Base-by-base conservation (phyloP, 2,113 vertebrate species). In the Siniperca chuatsi region DNA sequence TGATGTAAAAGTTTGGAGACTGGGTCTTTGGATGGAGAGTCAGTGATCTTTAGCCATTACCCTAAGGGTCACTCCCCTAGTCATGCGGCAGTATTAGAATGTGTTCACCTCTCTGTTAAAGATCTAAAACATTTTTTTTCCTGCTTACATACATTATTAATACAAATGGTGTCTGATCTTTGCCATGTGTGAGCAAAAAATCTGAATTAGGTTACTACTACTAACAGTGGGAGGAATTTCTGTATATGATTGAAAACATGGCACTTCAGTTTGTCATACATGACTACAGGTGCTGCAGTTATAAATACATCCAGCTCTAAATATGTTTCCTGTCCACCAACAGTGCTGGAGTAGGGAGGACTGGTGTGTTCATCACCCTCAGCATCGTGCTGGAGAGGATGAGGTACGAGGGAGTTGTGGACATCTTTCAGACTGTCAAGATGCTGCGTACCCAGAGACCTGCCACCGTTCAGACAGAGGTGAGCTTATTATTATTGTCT, bases 381-480 rank as follows among this genome's bases (percentile, higher is more conserved):
- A 99, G 98, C 89, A 99, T 99, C 70, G 98, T 99, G 62, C 94
- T 99, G 95, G 98, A 99, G 96, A 96, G 98, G 95, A 99, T 99
- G 98, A 96, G 98, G 95, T 99, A 99, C 11, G 98, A 99, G 94
- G 98, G 98, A 64, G 97, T 99, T 89, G 98, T 99, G 93, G 98
- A 99, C 95, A 98, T 99, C 94, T 99, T 99, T 96, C 98, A 99
- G 96, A 99, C 98, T 10, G 98, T 99, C 94, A 99, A 99, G 97
- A 99, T 99, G 98, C 94, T 99, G 90, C 97, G 98, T 91, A 99
- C 98, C 7, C 98, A 99, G 90, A 96, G 98, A 89, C 98, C 98
- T 87, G 98, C 98, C 92, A 98, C 98, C 96, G 98, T 99, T 94
- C 98, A 99, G 94, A 99, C 98, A 91, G 98, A 99, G 97, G 98